These are phyloP conservation scores for Gobiocypris rarus DNA, from an alignment of 2,113 vertebrate genomes.

Conservation along the genomic window DNA sequence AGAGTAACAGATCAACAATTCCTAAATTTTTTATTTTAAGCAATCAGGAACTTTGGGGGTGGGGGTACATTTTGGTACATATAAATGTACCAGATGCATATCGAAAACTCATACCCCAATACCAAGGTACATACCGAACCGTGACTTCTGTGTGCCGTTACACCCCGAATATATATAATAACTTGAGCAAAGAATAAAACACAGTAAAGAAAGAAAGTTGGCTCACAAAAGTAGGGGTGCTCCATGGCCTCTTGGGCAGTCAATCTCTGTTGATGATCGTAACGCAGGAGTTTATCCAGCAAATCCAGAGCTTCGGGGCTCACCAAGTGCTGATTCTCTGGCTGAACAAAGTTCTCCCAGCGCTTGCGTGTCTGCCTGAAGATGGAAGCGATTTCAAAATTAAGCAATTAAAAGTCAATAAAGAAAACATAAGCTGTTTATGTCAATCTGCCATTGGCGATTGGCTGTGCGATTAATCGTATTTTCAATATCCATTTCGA, in stretches of 20 bases:
- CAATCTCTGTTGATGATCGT: constrained; percentile 98
- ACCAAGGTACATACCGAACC: too few relatives aligned
- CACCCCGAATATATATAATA: too few relatives aligned
- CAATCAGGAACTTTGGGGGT: too few relatives aligned
- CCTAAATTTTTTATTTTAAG: too few relatives aligned
- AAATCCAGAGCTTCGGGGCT: constrained; percentile 94
- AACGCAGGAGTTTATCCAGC: constrained; percentile 97
- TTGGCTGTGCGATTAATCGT: too few relatives aligned
- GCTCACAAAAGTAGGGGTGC: constrained; percentile 97
- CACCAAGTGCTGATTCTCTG: constrained; percentile 96
- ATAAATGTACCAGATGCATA: too few relatives aligned
- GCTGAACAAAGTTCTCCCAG: constrained; percentile 98
- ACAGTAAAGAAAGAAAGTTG: neutral
- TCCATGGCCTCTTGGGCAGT: constrained; percentile 97
- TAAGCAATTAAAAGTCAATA: neutral
- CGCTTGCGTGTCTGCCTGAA: constrained; percentile 92
- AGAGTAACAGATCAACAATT: too few relatives aligned
- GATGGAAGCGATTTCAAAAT: neutral
- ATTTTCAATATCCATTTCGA: too few relatives aligned
- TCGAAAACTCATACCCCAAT: too few relatives aligned
- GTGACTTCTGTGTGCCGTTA: too few relatives aligned
- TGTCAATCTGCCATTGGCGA: neutral
- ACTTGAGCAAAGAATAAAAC: neutral
- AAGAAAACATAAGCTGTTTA: neutral
- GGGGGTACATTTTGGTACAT: too few relatives aligned